Percentiles rank a stretch among this genome's conserved stretches.
These are phyloP conservation scores for Mallateleia sp. DNA, from an alignment of 2,888 invertebrate species.

Conservation along the genomic window DNA sequence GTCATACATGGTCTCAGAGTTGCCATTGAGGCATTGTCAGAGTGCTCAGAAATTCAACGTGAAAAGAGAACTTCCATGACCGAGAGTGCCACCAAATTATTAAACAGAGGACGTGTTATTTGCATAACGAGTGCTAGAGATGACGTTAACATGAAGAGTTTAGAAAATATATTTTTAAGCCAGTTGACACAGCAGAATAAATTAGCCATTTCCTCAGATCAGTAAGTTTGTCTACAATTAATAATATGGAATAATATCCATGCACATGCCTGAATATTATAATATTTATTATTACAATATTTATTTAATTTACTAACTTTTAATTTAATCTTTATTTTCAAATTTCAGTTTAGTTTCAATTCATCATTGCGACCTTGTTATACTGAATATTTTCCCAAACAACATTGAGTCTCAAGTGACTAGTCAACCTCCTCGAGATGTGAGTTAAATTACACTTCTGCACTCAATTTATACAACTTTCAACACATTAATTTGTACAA, in stretches of 20 bases:
- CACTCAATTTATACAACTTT: too few species aligned
- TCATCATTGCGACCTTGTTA: slow-evolving; percentile 96
- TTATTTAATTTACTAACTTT: too few species aligned
- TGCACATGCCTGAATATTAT: too few species aligned
- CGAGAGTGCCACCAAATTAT: slow-evolving; percentile 89
- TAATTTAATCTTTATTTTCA: too few species aligned
- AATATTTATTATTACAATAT: too few species aligned
- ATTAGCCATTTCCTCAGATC: slow-evolving; percentile 91
- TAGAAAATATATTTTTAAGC: slow-evolving; percentile 96
- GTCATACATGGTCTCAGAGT: slow-evolving; percentile 96
- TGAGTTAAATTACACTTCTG: slow-evolving; percentile 76
- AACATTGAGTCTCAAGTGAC: slow-evolving; percentile 95
- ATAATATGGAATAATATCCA: too few species aligned
- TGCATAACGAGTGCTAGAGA: slow-evolving; percentile 97
- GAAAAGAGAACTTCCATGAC: slow-evolving; percentile 90
- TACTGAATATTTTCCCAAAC: slow-evolving; percentile 96
- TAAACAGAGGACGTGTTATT: slow-evolving; percentile 95
- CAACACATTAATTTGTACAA: too few species aligned
- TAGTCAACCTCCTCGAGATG: slow-evolving; percentile 93
- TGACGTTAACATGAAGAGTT: slow-evolving; percentile 95
- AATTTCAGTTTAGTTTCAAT: slow-evolving; percentile 93
- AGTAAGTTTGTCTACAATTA: slow-evolving; percentile 90
- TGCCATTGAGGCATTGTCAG: slow-evolving; percentile 96
- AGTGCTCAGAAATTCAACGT: slow-evolving; percentile 94
- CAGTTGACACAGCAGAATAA: slow-evolving; percentile 96